A percentile compares a stretch with the other conserved stretches of the same genome.
phyloP scores from a whole-genome alignment of 2,113 vertebrate genomes.

The Alligator sinensis region DNA sequence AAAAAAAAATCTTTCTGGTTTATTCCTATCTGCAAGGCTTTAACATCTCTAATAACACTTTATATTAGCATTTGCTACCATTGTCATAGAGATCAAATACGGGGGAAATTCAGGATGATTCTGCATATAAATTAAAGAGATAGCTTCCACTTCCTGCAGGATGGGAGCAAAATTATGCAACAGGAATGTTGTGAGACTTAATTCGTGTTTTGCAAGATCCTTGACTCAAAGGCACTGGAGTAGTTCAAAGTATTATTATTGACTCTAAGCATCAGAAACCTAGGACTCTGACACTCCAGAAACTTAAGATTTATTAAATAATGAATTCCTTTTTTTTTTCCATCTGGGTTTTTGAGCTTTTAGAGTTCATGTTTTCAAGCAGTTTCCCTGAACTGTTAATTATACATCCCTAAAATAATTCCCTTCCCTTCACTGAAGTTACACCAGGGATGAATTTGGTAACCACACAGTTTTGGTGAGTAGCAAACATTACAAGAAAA shows the following conservation, averaged over 20 bases:
- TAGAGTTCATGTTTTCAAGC: neutral
- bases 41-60: too few relatives aligned
- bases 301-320: too few relatives aligned
- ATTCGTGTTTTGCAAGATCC: neutral
- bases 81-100: too few relatives aligned
- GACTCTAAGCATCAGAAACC: fast-evolving
- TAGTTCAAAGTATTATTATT: neutral
- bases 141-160: neutral
- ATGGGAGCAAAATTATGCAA: neutral
- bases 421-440: neutral
- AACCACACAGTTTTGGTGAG: neutral
- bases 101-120: neutral
- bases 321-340: too few relatives aligned
- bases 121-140: neutral
- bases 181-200: neutral
- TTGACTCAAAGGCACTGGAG: neutral
- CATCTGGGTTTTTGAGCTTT: neutral
- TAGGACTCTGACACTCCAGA: fast-evolving
- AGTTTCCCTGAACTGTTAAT: fast-evolving
- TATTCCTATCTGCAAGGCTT: too few relatives aligned
- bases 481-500: neutral
- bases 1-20: too few relatives aligned
- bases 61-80: too few relatives aligned
- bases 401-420: fast-evolving
- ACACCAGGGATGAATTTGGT: neutral